phyloP scores from a whole-genome alignment of 2,113 vertebrate genomes.

The Hippoglossus stenolepis region DNA sequence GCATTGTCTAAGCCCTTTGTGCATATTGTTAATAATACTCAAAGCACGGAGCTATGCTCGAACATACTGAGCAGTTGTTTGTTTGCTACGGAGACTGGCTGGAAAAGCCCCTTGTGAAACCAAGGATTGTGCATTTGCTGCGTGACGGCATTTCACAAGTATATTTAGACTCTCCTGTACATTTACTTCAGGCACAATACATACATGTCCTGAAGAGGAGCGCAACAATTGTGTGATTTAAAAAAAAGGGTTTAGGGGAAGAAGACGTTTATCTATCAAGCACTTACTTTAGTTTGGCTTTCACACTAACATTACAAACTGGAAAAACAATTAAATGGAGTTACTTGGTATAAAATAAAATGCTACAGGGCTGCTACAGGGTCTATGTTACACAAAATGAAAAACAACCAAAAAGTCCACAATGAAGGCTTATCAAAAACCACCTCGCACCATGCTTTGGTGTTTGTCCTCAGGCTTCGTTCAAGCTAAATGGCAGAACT shows the following conservation, averaged over 20 bases:
- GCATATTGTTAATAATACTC: slow-evolving; percentile 47
- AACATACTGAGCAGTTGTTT: slow-evolving; percentile 41
- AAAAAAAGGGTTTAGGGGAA: not conserved
- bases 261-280: not conserved
- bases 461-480: not conserved
- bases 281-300: not conserved
- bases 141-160: slow-evolving; percentile 14
- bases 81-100: slow-evolving; percentile 23
- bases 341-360: not conserved
- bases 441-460: not conserved
- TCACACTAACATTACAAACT: not conserved
- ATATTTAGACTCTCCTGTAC: slow-evolving; percentile 1
- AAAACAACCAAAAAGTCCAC: not conserved
- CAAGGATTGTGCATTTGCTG: slow-evolving; percentile 26
- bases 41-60: slow-evolving; percentile 19
- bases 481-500: not conserved
- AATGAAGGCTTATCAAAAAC: not conserved
- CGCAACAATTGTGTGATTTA: not conserved
- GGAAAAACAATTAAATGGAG: slow-evolving; percentile 1
- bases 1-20: slow-evolving; percentile 35
- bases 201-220: not conserved
- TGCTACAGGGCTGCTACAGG: not conserved
- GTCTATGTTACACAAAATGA: not conserved
- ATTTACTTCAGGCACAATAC: not conserved
- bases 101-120: slow-evolving; percentile 10